Evolutionary conservation across 2,797 vertebrate species (phyloP), one percentile per base, ranked within the genome.

Genomic region (Pipistrellus nathusii): DNA sequence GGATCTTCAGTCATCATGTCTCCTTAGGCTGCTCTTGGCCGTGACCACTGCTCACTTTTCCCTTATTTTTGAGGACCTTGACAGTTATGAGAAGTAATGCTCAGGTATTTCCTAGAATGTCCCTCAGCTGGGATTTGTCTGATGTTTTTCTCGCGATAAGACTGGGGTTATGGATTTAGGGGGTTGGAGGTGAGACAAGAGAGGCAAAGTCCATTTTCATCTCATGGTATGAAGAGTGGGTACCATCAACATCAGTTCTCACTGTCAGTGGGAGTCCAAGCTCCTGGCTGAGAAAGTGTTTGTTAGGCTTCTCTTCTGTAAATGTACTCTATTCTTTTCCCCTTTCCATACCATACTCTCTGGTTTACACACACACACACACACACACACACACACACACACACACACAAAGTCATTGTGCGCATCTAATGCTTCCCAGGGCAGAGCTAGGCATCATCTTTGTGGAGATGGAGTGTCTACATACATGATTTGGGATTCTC

Each of bases 51-150:
- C 69, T 83, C 66, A 20, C 15, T 14, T 73, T 80, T 75, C 23
- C 53, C 69, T 77, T 75, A n/a, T 46, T 95, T 86, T 75, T 64
- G 30, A 94, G 88, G 55, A 51, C 9, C 32, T 23, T 48, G 35
- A 62, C 46, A n/a, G 32, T 76, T 87, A 25, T 14, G 20, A 89
- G 51, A 80, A 27, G 73, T 13, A 18, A 3, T 10, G 46, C 48
- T 73, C 18, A 25, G 81, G 38, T 27, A 18, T 48, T 77, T 30
- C 13, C 3, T 44, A 59, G 27, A 59, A 73, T 4, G 3, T 8
- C 25, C 12, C 44, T 75, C 27, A 18, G 3, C 17, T 30, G 23
- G 30, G 68, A 78, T 57, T 35, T 48, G 5, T 25, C n/a, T 55
- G 17, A 53, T 44, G 12, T 3, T 66, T 62, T 92, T 35, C 86